Percentiles rank a stretch among this genome's conserved stretches.
Conservation (phyloP, 92 coral and sea anemone genomes). For the Umimayanthus chanpuru region DNA sequence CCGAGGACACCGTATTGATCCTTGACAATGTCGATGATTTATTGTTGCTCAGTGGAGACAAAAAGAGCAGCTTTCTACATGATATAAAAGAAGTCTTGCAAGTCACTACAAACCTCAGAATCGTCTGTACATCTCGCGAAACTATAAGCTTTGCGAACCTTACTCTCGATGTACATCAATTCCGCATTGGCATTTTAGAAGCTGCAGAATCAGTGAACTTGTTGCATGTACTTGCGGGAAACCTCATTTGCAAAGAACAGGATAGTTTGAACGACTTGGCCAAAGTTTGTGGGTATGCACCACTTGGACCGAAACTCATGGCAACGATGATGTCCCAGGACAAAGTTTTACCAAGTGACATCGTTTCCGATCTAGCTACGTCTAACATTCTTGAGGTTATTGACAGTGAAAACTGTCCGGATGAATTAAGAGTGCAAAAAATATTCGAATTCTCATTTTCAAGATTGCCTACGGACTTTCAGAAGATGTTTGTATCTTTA, state of each 20-base stretch:
- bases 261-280: background rate
- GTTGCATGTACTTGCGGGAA: background rate
- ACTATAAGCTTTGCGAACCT: background rate
- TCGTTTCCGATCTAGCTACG: no score
- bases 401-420: no score
- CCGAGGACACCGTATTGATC: background rate
- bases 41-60: no score
- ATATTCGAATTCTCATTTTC: no score
- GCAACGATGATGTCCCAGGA: background rate
- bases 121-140: slow-evolving; percentile 4
- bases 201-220: background rate
- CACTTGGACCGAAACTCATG: background rate
- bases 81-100: no score
- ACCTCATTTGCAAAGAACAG: background rate
- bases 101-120: background rate
- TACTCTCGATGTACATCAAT: background rate
- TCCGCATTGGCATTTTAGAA: background rate
- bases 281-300: background rate
- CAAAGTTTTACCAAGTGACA: background rate
- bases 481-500: no score
- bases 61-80: no score
- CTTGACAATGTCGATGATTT: slow-evolving; percentile 15
- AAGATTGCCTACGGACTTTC: no score
- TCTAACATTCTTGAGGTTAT: no score
- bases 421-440: no score